Percentiles rank a stretch among this genome's conserved stretches.
Evolutionary conservation across 2,797 vertebrate genomes (phyloP).

Genomic region (Anomalospiza imberbis): DNA sequence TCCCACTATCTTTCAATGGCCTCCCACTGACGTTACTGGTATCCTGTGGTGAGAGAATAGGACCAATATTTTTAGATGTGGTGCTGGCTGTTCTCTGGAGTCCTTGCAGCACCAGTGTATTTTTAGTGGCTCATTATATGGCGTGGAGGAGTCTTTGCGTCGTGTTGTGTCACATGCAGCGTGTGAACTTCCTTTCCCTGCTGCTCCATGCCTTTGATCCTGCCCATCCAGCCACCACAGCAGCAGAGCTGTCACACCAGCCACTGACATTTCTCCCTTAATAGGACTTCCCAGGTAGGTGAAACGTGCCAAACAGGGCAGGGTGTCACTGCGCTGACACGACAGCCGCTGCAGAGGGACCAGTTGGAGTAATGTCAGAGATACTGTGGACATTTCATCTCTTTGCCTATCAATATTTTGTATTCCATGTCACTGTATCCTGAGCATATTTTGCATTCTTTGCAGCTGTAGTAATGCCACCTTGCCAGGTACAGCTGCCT

Average conservation of each 20-base stretch:
- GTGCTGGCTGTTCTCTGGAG: neutral
- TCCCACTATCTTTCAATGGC: slow-evolving; percentile 42
- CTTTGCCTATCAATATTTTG: neutral
- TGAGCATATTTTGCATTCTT: neutral
- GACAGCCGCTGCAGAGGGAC: neutral
- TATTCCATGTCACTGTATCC: neutral
- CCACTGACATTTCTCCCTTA: neutral
- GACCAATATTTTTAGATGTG: slow-evolving; percentile 54
- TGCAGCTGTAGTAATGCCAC: neutral
- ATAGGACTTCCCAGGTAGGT: neutral
- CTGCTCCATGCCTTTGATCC: slow-evolving; percentile 31
- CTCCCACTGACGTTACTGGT: slow-evolving; percentile 44
- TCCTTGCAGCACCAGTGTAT: neutral
- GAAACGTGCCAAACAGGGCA: neutral
- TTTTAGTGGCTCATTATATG: neutral
- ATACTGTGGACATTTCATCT: neutral
- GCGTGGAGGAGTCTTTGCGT: neutral
- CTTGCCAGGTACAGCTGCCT: neutral
- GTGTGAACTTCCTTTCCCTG: slow-evolving; percentile 14
- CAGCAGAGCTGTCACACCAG: neutral
- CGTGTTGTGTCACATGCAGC: neutral
- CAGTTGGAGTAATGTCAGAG: neutral
- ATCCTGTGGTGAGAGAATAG: slow-evolving; percentile 32
- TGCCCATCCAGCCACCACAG: neutral
- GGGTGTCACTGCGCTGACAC: neutral